Conservation (phyloP, 2,797 vertebrate genomes). For the Myiothlypis coronata region DNA sequence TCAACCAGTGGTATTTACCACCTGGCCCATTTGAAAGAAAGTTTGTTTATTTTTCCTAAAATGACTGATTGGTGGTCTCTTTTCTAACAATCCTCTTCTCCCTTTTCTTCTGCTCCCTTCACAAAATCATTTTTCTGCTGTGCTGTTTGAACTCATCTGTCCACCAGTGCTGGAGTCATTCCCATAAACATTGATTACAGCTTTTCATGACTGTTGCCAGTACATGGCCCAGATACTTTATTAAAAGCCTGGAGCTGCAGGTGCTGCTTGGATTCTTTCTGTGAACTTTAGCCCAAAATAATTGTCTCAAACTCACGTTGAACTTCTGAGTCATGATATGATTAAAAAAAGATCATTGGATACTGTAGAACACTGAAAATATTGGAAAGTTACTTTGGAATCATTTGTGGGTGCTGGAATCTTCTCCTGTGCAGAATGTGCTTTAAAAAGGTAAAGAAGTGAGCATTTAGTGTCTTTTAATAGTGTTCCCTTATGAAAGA, state of each 20-base stretch:
- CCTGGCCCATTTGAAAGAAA: neutral
- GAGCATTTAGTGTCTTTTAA: neutral
- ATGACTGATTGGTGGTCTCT: neutral
- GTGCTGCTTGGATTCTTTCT: neutral
- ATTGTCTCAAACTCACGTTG: neutral
- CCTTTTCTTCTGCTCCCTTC: neutral
- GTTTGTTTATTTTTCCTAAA: neutral
- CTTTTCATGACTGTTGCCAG: neutral
- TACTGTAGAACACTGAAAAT: neutral
- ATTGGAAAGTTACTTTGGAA: neutral
- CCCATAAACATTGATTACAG: neutral
- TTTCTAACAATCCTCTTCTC: neutral
- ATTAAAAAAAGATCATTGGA: neutral
- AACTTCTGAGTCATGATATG: neutral
- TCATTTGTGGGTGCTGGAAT: neutral
- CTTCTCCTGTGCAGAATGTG: neutral
- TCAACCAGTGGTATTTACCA: neutral
- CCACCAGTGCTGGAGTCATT: neutral
- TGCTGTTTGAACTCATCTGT: neutral
- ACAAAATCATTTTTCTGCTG: neutral
- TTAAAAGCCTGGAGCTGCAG: neutral
- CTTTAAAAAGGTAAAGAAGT: neutral
- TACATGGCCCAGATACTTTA: neutral
- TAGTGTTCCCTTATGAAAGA: neutral
- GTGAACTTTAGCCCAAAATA: neutral